A percentile compares a stretch with the other conserved stretches of the same genome.
Evolutionary conservation across 2,113 vertebrate genomes (phyloP).

Genomic region (Corythornis vintsioides): DNA sequence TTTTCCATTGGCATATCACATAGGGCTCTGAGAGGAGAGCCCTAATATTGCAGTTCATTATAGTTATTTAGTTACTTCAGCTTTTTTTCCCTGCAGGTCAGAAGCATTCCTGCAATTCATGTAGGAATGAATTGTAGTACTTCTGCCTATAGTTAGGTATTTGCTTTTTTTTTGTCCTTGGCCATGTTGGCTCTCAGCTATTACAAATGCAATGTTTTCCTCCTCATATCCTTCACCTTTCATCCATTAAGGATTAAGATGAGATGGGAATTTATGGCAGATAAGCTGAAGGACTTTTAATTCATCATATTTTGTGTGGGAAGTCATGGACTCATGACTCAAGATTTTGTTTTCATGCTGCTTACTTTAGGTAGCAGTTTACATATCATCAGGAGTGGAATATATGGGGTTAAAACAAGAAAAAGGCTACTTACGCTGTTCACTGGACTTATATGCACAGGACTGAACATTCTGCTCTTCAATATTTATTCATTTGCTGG

Average conservation of each 20-base stretch:
- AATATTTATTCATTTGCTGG: not conserved
- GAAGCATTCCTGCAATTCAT: not conserved
- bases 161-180: not conserved
- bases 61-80: not conserved
- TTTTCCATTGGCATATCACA: not conserved
- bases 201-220: not conserved
- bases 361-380: not conserved
- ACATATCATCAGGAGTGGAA: not conserved
- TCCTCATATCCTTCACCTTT: not conserved
- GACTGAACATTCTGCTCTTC: not conserved
- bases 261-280: not conserved
- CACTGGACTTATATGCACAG: not conserved
- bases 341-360: not conserved
- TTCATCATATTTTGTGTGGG: not conserved
- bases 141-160: not conserved
- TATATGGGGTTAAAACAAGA: not conserved
- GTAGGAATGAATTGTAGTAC: not conserved
- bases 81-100: not conserved
- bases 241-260: not conserved
- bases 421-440: not conserved
- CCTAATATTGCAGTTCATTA: not conserved
- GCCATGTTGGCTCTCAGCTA: not conserved
- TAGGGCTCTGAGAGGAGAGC: not conserved
- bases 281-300: not conserved
- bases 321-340: not conserved